phyloP scores from a whole-genome alignment of 2,113 vertebrate genomes.

The Natator depressus region DNA sequence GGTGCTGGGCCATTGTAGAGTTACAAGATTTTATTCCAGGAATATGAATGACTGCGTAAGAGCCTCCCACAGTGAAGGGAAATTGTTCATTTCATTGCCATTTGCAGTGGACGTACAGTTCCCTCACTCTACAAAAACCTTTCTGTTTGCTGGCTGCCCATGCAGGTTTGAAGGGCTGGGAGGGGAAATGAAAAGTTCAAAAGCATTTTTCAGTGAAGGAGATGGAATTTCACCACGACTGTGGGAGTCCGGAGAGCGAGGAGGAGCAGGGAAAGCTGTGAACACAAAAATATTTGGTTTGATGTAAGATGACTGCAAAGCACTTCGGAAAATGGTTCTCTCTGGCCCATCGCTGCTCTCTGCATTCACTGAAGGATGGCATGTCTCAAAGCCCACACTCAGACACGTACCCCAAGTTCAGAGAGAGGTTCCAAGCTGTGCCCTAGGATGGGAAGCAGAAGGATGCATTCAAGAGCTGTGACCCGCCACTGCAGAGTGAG shows the following conservation, averaged over 20 bases:
- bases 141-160: neutral
- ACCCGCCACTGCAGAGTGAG: constrained; percentile 30
- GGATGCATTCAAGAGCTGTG: constrained; percentile 49
- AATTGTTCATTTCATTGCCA: neutral
- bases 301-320: constrained; percentile 3
- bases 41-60: neutral
- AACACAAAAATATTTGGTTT: neutral
- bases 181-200: neutral
- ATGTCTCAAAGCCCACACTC: constrained; percentile 8
- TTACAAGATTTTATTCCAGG: neutral
- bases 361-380: neutral
- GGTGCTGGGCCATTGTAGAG: neutral
- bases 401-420: constrained; percentile 16
- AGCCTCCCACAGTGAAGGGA: neutral
- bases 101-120: neutral
- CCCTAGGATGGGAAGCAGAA: constrained; percentile 41
- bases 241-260: neutral
- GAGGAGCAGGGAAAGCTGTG: neutral
- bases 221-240: neutral
- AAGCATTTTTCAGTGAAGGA: neutral
- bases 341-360: neutral
- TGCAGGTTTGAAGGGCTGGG: neutral
- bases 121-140: neutral
- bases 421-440: neutral
- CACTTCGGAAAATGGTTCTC: neutral